Conservation (phyloP, 2,113 vertebrate genomes). For the Oxyura jamaicensis region DNA sequence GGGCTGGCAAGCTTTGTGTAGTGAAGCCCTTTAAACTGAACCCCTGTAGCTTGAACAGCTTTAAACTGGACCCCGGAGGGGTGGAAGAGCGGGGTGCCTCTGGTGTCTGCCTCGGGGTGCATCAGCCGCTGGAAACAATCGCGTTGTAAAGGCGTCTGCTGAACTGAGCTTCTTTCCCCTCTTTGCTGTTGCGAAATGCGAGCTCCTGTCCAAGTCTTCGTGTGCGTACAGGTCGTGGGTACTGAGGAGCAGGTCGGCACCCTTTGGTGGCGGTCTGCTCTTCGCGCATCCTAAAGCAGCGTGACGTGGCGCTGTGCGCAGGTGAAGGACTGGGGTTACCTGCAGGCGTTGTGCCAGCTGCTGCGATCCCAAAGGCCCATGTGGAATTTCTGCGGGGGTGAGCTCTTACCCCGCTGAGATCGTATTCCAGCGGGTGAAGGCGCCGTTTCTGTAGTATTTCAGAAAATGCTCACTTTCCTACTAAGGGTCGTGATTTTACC, state of each 20-base stretch:
- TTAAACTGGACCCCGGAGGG: neutral
- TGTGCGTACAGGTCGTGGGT: fast-evolving
- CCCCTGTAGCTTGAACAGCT: no score
- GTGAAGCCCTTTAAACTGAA: no score
- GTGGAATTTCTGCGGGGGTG: neutral
- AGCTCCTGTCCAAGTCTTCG: neutral
- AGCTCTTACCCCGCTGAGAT: neutral
- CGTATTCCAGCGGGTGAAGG: neutral
- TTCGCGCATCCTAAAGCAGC: neutral
- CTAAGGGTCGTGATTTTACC: neutral
- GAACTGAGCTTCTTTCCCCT: neutral
- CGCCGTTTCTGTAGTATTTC: neutral
- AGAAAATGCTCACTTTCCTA: neutral
- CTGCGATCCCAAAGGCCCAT: neutral
- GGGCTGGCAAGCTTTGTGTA: neutral
- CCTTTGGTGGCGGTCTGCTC: neutral
- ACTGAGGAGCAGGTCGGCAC: neutral
- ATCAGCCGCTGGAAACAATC: fast-evolving
- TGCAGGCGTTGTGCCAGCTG: neutral
- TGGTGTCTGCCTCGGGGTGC: neutral
- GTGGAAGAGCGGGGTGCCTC: no score
- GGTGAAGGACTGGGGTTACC: fast-evolving
- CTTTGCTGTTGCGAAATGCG: neutral
- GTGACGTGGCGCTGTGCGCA: neutral
- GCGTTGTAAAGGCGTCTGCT: neutral